These are phyloP conservation scores for Dolichopus griseipennis DNA, from an alignment of 2,888 invertebrate species.

Conservation along the genomic window DNA sequence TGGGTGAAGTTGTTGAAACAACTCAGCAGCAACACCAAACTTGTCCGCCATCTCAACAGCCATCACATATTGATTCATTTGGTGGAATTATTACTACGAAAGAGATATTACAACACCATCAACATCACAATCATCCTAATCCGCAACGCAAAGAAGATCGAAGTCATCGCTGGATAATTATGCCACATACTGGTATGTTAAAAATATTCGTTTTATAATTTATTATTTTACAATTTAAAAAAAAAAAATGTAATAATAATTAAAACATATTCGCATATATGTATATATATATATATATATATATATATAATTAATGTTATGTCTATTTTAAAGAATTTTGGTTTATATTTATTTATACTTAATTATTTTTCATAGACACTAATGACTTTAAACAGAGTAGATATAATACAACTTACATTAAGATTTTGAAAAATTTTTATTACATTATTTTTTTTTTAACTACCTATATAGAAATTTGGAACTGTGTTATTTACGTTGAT, in stretches of 20 bases:
- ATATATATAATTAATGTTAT: too few species aligned
- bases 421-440: too few species aligned
- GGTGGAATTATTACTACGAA: neutral
- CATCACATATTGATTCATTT: neutral
- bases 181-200: conserved; percentile 8
- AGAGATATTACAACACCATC: neutral
- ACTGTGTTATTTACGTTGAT: too few species aligned
- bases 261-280: neutral
- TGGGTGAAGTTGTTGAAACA: neutral
- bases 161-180: conserved; percentile 9
- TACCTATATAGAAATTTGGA: too few species aligned
- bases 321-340: too few species aligned
- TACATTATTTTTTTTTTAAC: too few species aligned
- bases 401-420: too few species aligned
- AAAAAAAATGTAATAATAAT: neutral
- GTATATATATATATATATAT: neutral
- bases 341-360: too few species aligned
- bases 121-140: neutral
- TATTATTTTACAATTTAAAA: too few species aligned
- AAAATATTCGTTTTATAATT: too few species aligned
- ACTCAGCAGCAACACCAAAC: conserved; percentile 13
- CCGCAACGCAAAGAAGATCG: neutral
- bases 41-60: neutral
- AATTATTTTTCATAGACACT: too few species aligned
- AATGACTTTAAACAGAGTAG: too few species aligned